These are phyloP conservation scores for Dicranocentrus wangi DNA, from an alignment of 2,888 invertebrate genomes.

Conservation along the genomic window DNA sequence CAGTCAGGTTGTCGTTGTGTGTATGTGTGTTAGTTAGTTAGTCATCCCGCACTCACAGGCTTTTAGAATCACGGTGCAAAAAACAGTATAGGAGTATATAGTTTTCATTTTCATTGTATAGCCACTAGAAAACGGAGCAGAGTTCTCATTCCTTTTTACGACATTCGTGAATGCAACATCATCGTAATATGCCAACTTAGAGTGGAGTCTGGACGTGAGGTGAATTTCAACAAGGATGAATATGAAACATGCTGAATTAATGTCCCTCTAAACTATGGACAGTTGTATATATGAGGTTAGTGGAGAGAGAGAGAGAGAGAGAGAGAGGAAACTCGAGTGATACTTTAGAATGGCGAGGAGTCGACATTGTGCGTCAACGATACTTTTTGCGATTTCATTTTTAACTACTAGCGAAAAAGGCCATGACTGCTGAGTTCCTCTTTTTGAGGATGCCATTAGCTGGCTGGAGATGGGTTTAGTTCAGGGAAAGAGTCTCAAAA, in stretches of 20 bases:
- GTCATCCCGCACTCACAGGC: conserved; percentile 13
- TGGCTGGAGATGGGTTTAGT: too few relatives aligned
- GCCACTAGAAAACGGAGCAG: not conserved
- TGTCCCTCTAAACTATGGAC: conserved; percentile 44
- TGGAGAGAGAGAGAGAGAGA: conserved; percentile 12
- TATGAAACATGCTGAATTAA: conserved; percentile 63
- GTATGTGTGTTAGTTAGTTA: not conserved
- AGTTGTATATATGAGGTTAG: conserved; percentile 26
- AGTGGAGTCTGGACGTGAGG: conserved; percentile 46
- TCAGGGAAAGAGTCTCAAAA: too few relatives aligned
- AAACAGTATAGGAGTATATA: not conserved
- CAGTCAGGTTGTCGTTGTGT: not conserved
- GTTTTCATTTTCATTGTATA: not conserved
- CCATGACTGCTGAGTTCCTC: too few relatives aligned
- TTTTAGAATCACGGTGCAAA: conserved; percentile 30
- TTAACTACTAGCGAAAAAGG: too few relatives aligned
- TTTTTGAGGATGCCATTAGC: too few relatives aligned
- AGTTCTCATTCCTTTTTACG: conserved; percentile 51
- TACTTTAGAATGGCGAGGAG: not conserved
- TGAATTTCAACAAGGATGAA: conserved; percentile 53
- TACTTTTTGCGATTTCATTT: too few relatives aligned
- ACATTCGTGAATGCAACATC: conserved; percentile 50
- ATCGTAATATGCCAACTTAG: conserved; percentile 43
- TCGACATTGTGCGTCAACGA: too few relatives aligned
- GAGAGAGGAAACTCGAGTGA: not conserved